These are phyloP conservation scores for Triplophysa rosa DNA, from an alignment of 2,113 vertebrate genomes.

Conservation along the genomic window DNA sequence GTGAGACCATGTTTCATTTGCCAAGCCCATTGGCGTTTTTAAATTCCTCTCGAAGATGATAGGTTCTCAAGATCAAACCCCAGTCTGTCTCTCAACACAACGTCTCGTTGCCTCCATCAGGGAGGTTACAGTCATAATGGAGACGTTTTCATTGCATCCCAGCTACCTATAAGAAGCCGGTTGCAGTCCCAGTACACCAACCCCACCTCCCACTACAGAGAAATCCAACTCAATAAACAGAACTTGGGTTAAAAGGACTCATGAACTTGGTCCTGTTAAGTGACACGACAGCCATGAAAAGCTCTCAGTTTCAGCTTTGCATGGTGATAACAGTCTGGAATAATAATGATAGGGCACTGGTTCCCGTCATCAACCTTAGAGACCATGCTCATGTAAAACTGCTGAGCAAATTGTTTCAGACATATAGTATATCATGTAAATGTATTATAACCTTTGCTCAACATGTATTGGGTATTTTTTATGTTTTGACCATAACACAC, in stretches of 20 bases:
- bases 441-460: background rate
- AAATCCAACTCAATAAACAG: conserved; percentile 36
- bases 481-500: too few species aligned
- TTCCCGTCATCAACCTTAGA: background rate
- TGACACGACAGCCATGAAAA: background rate
- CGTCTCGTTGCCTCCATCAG: too few species aligned
- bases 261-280: conserved; percentile 9
- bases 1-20: too few species aligned
- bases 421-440: background rate
- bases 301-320: conserved; percentile 3
- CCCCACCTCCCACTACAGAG: conserved; percentile 19
- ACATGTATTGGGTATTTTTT: background rate
- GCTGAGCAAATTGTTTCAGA: background rate
- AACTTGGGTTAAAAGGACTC: conserved; percentile 26
- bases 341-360: background rate
- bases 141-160: conserved; percentile 13
- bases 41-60: too few species aligned
- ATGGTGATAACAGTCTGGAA: conserved; percentile 4
- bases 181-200: conserved; percentile 15
- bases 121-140: too few species aligned
- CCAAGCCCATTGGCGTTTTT: too few species aligned
- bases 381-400: background rate
- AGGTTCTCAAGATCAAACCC: too few species aligned
- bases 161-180: conserved; percentile 15
- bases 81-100: too few species aligned